A percentile compares a stretch with the other conserved stretches of the same genome.
Evolutionary conservation across 1,140 invertebrate genomes (phyloP).

Genomic region (Onthophagus taurus): DNA sequence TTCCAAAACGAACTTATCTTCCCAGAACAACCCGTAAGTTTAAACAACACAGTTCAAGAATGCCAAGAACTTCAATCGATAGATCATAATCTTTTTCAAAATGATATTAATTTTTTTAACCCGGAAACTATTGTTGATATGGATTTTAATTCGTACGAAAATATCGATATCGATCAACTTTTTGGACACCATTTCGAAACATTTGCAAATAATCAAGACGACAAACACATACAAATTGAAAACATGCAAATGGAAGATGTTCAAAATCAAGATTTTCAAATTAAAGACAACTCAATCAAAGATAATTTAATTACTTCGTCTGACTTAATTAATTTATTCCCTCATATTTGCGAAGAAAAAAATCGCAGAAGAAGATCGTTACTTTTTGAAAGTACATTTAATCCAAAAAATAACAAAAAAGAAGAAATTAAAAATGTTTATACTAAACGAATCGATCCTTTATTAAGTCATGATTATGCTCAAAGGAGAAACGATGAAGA

Average conservation of each 20-base stretch:
- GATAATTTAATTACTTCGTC: conserved; percentile 12
- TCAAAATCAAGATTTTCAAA: neutral
- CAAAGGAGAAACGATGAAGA: conserved; percentile 30
- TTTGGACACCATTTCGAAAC: conserved; percentile 11
- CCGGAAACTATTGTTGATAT: too few relatives aligned
- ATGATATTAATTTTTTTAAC: too few relatives aligned
- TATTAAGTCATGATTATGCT: conserved; percentile 28
- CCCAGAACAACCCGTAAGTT: neutral
- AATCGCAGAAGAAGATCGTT: conserved; percentile 30
- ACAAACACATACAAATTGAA: neutral
- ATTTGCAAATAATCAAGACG: neutral
- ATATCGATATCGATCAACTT: conserved; percentile 10
- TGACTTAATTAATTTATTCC: conserved; percentile 28
- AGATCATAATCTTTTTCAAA: too few relatives aligned
- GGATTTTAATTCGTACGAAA: conserved; percentile 22
- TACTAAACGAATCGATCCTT: conserved; percentile 20
- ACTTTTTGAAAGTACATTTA: conserved; percentile 29
- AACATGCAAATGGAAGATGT: conserved; percentile 9
- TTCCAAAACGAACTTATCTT: neutral
- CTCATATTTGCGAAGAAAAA: conserved; percentile 33
- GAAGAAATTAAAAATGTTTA: conserved; percentile 12
- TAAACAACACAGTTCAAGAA: neutral
- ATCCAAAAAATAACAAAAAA: conserved; percentile 10
- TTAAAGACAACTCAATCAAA: conserved; percentile 10
- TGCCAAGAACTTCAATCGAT: conserved; percentile 15